Percentiles rank a stretch among this genome's conserved stretches.
Conservation (phyloP, 2,113 vertebrate genomes). For the Cariama cristata region DNA sequence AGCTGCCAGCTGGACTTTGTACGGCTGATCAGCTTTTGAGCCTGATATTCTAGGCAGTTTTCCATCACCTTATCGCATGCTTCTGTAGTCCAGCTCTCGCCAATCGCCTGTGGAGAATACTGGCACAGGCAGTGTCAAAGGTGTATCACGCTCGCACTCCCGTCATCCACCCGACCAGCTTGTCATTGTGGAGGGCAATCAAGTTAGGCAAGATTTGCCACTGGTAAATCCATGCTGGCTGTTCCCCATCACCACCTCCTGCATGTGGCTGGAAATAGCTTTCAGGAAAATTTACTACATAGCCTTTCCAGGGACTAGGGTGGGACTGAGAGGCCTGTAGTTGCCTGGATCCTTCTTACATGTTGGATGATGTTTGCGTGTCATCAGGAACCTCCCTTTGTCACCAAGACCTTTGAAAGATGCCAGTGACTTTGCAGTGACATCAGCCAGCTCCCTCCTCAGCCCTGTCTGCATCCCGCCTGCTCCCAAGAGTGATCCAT, state of each 20-base stretch:
- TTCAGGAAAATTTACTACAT: not conserved
- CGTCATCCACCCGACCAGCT: not conserved
- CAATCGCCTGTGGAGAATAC: not conserved
- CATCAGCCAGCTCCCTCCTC: not conserved
- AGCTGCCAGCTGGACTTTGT: not conserved
- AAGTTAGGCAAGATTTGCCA: not conserved
- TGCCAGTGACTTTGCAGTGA: not conserved
- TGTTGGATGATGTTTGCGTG: not conserved
- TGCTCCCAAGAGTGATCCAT: not conserved
- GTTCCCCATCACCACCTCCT: not conserved
- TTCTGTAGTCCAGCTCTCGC: not conserved
- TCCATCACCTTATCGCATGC: not conserved
- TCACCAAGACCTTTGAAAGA: not conserved
- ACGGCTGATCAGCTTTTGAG: not conserved
- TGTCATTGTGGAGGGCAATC: not conserved
- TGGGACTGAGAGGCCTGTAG: not conserved
- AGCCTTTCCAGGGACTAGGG: not conserved
- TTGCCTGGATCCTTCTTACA: not conserved
- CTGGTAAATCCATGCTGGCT: not conserved
- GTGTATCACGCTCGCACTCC: not conserved
- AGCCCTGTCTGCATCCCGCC: fast-evolving
- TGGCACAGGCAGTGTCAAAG: fast-evolving
- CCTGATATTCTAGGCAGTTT: not conserved
- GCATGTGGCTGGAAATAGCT: not conserved
- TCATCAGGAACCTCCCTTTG: not conserved